phyloP scores from a whole-genome alignment of 1,140 invertebrate species.

The Portunus trituberculatus region DNA sequence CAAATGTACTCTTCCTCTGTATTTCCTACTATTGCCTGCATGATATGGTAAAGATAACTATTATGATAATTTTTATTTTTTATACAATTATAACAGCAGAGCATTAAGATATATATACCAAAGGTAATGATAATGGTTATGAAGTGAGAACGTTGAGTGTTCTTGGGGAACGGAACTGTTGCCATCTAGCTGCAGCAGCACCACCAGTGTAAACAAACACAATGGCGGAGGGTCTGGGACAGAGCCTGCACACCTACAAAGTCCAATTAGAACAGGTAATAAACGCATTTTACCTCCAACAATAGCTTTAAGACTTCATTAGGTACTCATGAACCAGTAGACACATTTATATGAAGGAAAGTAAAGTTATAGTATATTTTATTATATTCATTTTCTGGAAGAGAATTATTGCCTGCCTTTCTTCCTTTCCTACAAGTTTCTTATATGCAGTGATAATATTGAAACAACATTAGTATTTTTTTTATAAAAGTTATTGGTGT shows the following conservation, averaged over 20 bases:
- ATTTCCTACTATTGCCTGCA: no score
- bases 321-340: neutral
- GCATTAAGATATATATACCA: no score
- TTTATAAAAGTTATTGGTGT: no score
- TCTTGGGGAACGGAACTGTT: neutral
- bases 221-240: conserved; percentile 63
- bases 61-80: no score
- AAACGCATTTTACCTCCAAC: neutral
- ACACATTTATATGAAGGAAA: neutral
- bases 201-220: conserved; percentile 63
- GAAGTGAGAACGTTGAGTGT: neutral
- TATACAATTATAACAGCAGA: no score
- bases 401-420: neutral
- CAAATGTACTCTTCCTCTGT: no score
- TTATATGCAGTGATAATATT: neutral
- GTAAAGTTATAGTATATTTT: neutral
- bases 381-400: neutral
- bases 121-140: neutral
- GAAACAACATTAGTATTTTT: no score
- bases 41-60: no score
- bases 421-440: no score
- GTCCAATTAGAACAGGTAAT: conserved; percentile 58
- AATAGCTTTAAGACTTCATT: neutral
- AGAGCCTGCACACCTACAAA: conserved; percentile 52
- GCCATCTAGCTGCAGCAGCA: neutral